phyloP scores from a whole-genome alignment of 2,113 vertebrate species.

The Semnornis frantzii region DNA sequence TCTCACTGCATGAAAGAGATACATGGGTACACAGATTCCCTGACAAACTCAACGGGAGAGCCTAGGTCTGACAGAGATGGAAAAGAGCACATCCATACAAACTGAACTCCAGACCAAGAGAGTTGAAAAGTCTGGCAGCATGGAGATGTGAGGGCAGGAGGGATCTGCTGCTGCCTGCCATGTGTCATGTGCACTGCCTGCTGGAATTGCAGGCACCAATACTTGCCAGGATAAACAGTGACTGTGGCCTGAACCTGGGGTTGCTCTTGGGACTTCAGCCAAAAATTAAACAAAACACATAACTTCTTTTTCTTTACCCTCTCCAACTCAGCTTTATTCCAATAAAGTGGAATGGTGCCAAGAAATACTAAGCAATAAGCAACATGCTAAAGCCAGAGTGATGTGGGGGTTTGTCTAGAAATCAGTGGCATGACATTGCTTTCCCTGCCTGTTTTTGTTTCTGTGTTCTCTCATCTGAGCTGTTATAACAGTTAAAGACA shows the following conservation, averaged over 20 bases:
- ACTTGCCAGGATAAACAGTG: neutral
- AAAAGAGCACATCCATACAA: neutral
- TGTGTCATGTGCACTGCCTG: fast-evolving
- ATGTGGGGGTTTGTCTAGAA: neutral
- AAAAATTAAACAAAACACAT: neutral
- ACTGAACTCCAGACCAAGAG: neutral
- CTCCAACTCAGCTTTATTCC: neutral
- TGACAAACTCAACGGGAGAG: neutral
- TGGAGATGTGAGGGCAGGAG: neutral
- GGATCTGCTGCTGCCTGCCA: neutral
- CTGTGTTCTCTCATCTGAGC: neutral
- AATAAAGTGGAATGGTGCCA: neutral
- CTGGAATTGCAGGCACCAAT: neutral
- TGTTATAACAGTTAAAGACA: neutral
- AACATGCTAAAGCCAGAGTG: neutral
- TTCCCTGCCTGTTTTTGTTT: neutral
- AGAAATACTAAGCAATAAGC: neutral
- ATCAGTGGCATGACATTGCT: neutral
- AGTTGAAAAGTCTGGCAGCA: neutral
- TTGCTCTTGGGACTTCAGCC: neutral
- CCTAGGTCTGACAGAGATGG: neutral
- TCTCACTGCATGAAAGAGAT: neutral
- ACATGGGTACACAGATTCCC: fast-evolving
- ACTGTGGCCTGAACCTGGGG: neutral
- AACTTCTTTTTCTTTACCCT: neutral